Base-by-base conservation (phyloP, 2,888 invertebrate genomes). In the Chymomyza amoena region DNA sequence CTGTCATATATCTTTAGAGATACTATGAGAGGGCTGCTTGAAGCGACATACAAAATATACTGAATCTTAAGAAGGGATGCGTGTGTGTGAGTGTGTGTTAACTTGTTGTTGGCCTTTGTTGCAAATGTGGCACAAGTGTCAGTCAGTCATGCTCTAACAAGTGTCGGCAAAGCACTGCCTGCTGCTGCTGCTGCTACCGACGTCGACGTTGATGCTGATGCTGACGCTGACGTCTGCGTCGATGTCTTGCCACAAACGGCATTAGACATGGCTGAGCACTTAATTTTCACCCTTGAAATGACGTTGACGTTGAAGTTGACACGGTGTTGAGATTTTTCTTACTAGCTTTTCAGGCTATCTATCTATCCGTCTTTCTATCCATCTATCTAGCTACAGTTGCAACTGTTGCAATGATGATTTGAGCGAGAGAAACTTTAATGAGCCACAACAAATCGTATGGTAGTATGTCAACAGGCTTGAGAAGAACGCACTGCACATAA, bases 201-300 rank as follows among this genome's bases (percentile, higher is more conserved):
- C 51, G 10, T 25, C 59, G 28, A 52, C 66, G 16, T 18, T 13
- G 13, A 13, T 45, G 13, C 13, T 13, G 39, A 3, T 6, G 6
- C 36, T 9, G 28, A 52, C 66, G 16, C 13, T 59, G 57, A 68
- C 74, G 67, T 69, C 75, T 67, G 64, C 75, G 64, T 79, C 70
- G 72, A 73, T 66, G 52, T n/a, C 16, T n/a, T 54, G 52, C 52
- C 52, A 16, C 52, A 16, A 18, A 68, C 64, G 70, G 45, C 83
- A 86, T 90, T 90, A 83, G 90, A 89, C 86, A 89, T 79, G 88
- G 90, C 82, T 86, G 89, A 90, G 90, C 88, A 88, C 90, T 90
- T 88, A 81, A 87, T 82, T 86, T 69, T 84, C 83, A 87, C 88
- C 90, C 89, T 87, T 81, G 82, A 88, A 78, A 78, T 76, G 65